Base-by-base conservation (phyloP, 2,888 invertebrate genomes). In the Elegia similella region DNA sequence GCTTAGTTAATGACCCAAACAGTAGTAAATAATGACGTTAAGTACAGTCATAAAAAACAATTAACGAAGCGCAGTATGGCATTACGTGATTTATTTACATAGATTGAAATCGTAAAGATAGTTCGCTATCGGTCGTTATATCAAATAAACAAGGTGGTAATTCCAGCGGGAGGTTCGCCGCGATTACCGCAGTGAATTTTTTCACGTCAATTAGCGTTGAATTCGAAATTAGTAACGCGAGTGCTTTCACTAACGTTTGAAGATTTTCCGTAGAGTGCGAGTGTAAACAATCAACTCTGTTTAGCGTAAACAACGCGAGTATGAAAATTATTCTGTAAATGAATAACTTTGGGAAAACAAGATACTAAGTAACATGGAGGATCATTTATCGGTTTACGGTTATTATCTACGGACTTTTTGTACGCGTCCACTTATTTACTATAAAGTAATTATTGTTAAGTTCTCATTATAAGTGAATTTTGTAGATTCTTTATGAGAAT, bases 171-270 rank as follows among this genome's bases (percentile, higher is more conserved):
- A 70, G 74, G 70, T 75, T 68, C 42, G n/a, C 38, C 1, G 42
- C 52, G 52, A 52, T 52, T 52, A 52, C 17, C n/a, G n/a, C 15
- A n/a, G 52, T 75, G 62, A 78, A n/a, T 80, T 81, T 78, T 78
- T 82, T 78, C 66, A 63, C 68, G 73, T 75, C 72, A 79, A 76
- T 75, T 78, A 79, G 74, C 69, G 73, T 74, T 69, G 72, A 73
- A 75, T 73, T 60, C 60, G 57, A 66, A 76, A 71, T 73, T 62
- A 62, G 60, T 66, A 66, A 55, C 60, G 47, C 55, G 59, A 62
- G 59, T 47, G 44, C 23, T 50, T 50, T 34, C 50, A 46, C 50
- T 48, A 32, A 8, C 10, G 50, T 16, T 44, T 38, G 10, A 8
- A 17, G 17, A 17, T 15, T 44, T 44, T 44, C 44, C 16, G 44